These are phyloP conservation scores for Coronaproctus castanopsis DNA, from an alignment of 2,888 invertebrate genomes.

Conservation along the genomic window DNA sequence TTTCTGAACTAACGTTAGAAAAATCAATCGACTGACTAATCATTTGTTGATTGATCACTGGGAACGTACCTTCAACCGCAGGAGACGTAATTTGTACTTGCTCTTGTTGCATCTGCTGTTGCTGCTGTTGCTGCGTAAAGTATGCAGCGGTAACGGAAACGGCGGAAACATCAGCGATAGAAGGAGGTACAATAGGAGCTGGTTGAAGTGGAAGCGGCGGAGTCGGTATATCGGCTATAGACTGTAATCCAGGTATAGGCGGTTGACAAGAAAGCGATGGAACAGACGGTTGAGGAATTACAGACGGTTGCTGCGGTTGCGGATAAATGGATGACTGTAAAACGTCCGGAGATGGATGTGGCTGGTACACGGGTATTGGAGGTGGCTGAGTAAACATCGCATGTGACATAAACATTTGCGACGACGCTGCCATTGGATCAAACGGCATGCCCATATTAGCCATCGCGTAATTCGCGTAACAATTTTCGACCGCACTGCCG, in stretches of 20 bases:
- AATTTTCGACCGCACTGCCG: not conserved
- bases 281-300: not conserved
- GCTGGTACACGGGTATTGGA: conserved; percentile 2
- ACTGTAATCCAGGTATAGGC: not conserved
- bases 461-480: not conserved
- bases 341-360: not conserved
- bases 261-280: not conserved
- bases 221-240: not conserved
- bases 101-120: no score
- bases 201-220: conserved; percentile 1
- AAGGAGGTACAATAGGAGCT: conserved; percentile 1
- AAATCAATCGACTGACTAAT: no score
- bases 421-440: not conserved
- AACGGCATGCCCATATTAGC: not conserved
- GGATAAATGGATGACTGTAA: conserved; percentile 1
- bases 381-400: conserved; percentile 4
- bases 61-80: no score
- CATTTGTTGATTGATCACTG: no score
- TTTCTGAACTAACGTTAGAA: no score
- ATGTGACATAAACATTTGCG: conserved; percentile 7
- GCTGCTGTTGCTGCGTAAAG: no score
- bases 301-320: not conserved
- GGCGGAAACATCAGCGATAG: not conserved
- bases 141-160: no score
- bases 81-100: no score